These are phyloP conservation scores for Oeneis ivallda DNA, from an alignment of 2,888 invertebrate genomes.

Conservation along the genomic window DNA sequence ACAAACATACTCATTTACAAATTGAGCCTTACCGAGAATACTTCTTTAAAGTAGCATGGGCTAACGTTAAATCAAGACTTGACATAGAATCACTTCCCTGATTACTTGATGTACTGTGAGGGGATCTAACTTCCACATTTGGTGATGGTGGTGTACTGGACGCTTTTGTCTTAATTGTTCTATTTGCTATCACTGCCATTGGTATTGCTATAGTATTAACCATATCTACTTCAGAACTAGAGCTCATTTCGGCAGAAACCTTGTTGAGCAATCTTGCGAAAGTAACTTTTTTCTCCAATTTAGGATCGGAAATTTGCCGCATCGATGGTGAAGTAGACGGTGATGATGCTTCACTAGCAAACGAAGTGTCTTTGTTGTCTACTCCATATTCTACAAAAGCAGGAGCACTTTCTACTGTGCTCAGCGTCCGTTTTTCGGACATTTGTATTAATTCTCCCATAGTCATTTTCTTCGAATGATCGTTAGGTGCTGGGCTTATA, in stretches of 20 bases:
- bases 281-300: constrained; percentile 89
- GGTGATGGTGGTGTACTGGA: constrained; percentile 85
- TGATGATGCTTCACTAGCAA: constrained; percentile 77
- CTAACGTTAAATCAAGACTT: constrained; percentile 85
- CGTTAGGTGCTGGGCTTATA: constrained; percentile 85
- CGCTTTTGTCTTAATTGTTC: constrained; percentile 67
- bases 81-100: constrained; percentile 90
- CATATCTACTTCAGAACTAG: constrained; percentile 86
- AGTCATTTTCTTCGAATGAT: constrained; percentile 83
- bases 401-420: constrained; percentile 74
- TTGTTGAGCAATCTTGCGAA: constrained; percentile 88
- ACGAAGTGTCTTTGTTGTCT: constrained; percentile 83
- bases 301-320: constrained; percentile 84
- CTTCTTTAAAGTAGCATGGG: constrained; percentile 82
- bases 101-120: constrained; percentile 88
- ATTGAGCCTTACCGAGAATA: constrained; percentile 64
- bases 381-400: constrained; percentile 72
- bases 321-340: constrained; percentile 80
- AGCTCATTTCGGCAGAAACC: constrained; percentile 89
- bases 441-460: constrained; percentile 88
- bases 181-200: constrained; percentile 71
- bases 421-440: constrained; percentile 83
- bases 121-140: constrained; percentile 82
- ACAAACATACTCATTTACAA: neutral
- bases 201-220: constrained; percentile 77